Evolutionary conservation across 1,140 invertebrate genomes (phyloP).

Genomic region (Calycopis cecrops): DNA sequence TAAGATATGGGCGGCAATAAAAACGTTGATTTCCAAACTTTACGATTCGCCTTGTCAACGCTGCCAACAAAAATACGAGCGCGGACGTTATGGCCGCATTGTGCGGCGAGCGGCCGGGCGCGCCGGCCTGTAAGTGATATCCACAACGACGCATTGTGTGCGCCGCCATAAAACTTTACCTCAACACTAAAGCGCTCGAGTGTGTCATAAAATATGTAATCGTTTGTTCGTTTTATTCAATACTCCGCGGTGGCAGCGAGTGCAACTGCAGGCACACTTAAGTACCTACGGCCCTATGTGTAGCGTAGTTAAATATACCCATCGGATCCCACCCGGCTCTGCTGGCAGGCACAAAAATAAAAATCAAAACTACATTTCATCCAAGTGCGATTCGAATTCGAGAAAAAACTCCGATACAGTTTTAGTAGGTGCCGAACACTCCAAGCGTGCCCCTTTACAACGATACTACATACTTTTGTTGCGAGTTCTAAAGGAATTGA

Average conservation of each 20-base stretch:
- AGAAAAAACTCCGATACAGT: too few relatives aligned
- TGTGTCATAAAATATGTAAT: not conserved
- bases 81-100: not conserved
- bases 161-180: not conserved
- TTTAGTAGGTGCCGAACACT: too few relatives aligned
- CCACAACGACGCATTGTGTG: not conserved
- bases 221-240: not conserved
- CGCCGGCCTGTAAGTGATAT: not conserved
- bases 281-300: not conserved
- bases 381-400: too few relatives aligned
- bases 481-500: too few relatives aligned
- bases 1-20: slow-evolving; percentile 2
- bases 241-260: not conserved
- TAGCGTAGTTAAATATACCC: not conserved
- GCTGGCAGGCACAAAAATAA: too few relatives aligned
- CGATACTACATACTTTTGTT: too few relatives aligned
- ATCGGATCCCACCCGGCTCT: too few relatives aligned
- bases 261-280: not conserved
- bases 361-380: too few relatives aligned
- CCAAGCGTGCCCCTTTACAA: too few relatives aligned
- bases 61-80: slow-evolving; percentile 3
- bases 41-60: slow-evolving; percentile 1
- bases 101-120: not conserved
- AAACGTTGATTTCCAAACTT: slow-evolving; percentile 6
- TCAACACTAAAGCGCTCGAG: not conserved